Base-by-base conservation (phyloP, 1,140 invertebrate species). In the Fopius arisanus region DNA sequence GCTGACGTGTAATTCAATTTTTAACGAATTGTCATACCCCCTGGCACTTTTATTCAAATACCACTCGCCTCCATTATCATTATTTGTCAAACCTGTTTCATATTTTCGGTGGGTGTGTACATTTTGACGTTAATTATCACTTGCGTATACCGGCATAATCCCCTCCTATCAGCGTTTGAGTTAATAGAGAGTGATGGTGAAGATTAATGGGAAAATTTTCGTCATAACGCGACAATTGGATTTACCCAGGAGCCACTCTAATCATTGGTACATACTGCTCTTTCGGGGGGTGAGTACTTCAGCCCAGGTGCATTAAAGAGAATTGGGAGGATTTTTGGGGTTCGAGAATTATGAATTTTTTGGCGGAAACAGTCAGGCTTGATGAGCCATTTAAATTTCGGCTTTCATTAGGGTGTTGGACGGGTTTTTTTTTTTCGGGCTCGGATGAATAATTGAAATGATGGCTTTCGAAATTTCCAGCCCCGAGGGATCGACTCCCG, bases 141-240 rank as follows among this genome's bases (percentile, higher is more conserved):
- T 59, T 59, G 54, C 14, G 23, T 59, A 59, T 23, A 59, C 54
- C 7, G 14, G 23, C 23, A 26, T 59, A 59, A 59, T 59, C 21
- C 9, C 23, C n/a, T n/a, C 23, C 23, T 23, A 59, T 26, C 54
- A 59, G 23, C 14, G 19, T 23, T 23, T 59, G 54, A 59, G 23
- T 59, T 59, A 59, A 59, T 59, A 26, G 54, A 59, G 54, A 59
- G 23, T 59, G 54, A 59, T 59, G 54, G 14, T 59, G 23, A 59
- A 59, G 54, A 59, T 59, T 59, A 59, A 59, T 59, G 54, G 54
- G 54, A 26, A 59, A 59, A 59, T 59, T 59, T 59, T 59, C 54
- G 54, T 59, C 19, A 59, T 59, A 59, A 59, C 23, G 54, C 19
- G 23, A 28, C 54, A 59, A 59, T 59, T 59, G 54, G 23, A 59